Evolutionary conservation across 2,797 vertebrate species (phyloP), one percentile per base, ranked within the genome.

Genomic region (Anolis apletophallus): DNA sequence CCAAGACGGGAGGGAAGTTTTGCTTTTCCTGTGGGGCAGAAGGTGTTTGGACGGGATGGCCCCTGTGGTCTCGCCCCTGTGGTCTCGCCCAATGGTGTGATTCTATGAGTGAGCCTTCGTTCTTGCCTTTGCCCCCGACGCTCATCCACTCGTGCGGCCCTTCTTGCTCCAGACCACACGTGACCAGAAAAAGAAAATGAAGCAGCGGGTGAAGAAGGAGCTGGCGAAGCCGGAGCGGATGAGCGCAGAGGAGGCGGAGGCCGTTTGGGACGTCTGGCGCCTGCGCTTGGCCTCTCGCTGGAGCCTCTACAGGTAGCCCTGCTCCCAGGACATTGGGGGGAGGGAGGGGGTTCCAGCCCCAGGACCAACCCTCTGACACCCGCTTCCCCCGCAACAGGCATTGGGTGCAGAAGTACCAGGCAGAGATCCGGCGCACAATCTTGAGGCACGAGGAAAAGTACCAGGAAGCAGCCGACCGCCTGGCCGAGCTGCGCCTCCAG

Each of bases 261-360:
- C 17, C 17, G 83, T 98, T 83, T 67, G 52, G 26, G 93, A 99
- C 55, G 57, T 99, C 83, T 99, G 98, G 98, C 92, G 88, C 12
- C 96, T 99, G 54, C 91, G 90, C 81, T 89, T 95, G 76, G 91
- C 23, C 71, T 96, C 98, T 79, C 97, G 97, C 92, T 99, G 98
- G 98, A 97, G 85, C 89, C 97, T 99, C 81, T 99, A 99, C 94
- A 97, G 98, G 98, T 99, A 92, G 92, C n/a, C 29, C 2, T 90
- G 12, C 29, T 64, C 1, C 85, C 86, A 61, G 83, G 59, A 46
- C 46, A 46, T 8, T 8, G 5, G 5, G 72, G 57, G 23, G 40
- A 85, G 19, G 13, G 55, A 16, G 72, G 3, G 16, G 54, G 32
- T 5, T 32, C n/a, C 14, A 2, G 11, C 46, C 0, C 6, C 11